These are phyloP conservation scores for Drosophila pegasa DNA, from an alignment of 2,888 invertebrate genomes.

Conservation along the genomic window DNA sequence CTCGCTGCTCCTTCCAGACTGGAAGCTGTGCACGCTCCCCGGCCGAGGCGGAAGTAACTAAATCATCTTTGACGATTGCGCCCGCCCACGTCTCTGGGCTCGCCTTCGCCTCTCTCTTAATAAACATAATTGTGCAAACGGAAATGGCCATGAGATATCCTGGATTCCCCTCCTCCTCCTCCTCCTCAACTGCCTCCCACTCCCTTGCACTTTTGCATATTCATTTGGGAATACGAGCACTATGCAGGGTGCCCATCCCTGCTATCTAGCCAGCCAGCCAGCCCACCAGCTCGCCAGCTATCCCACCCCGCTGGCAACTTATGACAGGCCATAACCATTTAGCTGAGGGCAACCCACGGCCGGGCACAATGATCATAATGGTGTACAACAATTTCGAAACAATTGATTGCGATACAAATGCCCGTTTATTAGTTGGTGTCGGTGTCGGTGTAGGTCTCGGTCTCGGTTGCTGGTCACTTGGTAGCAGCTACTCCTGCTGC, in stretches of 20 bases:
- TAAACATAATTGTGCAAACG: constrained; percentile 82
- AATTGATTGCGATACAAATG: constrained; percentile 81
- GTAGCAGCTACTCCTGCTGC: constrained; percentile 24
- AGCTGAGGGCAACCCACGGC: constrained; percentile 48
- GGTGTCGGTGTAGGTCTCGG: constrained; percentile 34
- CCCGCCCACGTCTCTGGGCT: constrained; percentile 20
- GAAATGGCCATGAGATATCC: constrained; percentile 80
- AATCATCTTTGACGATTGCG: constrained; percentile 83
- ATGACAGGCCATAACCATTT: constrained; percentile 82
- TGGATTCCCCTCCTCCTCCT: constrained; percentile 18
- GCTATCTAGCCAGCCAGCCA: constrained; percentile 1
- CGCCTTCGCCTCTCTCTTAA: constrained; percentile 61
- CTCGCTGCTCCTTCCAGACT: constrained; percentile 14
- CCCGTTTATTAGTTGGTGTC: constrained; percentile 74
- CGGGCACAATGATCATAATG: constrained; percentile 74
- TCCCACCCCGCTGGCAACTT: constrained; percentile 63
- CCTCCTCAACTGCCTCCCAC: constrained; percentile 5
- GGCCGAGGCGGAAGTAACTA: constrained; percentile 76
- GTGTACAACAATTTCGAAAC: constrained; percentile 77
- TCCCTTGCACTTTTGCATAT: constrained; percentile 79
- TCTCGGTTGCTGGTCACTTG: constrained; percentile 42
- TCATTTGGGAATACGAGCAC: constrained; percentile 81
- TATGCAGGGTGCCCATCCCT: constrained; percentile 27
- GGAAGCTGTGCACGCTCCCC: constrained; percentile 41
- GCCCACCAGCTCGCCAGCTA: not conserved